Conservation (phyloP, 2,797 vertebrate species). For the Artibeus lituratus region DNA sequence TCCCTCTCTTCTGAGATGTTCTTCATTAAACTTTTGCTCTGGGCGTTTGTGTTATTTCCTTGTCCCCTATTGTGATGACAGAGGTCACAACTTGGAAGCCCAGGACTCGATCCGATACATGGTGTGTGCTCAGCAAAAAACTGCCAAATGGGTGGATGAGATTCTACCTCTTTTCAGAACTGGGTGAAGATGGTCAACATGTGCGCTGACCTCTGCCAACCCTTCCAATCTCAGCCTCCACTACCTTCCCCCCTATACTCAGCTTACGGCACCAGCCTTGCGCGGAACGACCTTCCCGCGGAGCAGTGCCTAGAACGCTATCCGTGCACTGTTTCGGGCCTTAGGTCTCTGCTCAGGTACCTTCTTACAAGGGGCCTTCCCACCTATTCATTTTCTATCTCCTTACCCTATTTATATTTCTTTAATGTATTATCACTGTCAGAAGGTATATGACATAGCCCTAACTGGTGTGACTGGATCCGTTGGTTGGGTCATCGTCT, state of each 20-base stretch:
- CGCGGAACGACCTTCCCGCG: neutral
- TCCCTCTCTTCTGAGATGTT: neutral
- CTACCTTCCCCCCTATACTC: accelerated
- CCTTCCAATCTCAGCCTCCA: neutral
- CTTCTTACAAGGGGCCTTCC: neutral
- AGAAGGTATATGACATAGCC: neutral
- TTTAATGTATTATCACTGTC: neutral
- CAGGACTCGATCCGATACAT: neutral
- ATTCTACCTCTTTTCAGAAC: neutral
- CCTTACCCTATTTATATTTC: neutral
- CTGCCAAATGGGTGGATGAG: neutral
- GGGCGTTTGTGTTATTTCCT: neutral
- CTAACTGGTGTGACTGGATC: neutral
- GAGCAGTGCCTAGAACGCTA: neutral
- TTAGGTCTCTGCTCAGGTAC: neutral
- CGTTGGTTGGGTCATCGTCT: neutral
- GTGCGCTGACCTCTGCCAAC: neutral
- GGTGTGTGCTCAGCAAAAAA: neutral
- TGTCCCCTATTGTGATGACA: neutral
- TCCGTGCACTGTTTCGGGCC: neutral
- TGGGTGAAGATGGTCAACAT: neutral
- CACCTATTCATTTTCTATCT: neutral
- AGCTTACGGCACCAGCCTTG: neutral
- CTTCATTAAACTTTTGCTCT: neutral
- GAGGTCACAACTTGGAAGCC: neutral